Evolutionary conservation across 2,888 invertebrate species (phyloP).

Genomic region (Nephrotoma guestfalica): DNA sequence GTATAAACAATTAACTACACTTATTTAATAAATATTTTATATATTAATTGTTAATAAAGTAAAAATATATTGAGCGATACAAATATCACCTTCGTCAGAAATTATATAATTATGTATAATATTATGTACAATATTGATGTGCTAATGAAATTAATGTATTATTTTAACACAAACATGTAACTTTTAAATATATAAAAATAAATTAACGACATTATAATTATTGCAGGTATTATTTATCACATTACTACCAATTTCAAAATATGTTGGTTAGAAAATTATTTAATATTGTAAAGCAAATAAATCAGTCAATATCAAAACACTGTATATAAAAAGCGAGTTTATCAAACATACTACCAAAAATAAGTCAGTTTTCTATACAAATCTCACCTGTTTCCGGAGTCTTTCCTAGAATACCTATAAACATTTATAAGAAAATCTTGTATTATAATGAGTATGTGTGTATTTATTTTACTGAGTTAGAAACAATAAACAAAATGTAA

Average conservation of each 20-base stretch:
- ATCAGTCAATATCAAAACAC: not conserved
- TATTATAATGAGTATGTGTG: not conserved
- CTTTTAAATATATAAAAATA: not conserved
- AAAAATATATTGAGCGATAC: not conserved
- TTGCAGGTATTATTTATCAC: not conserved
- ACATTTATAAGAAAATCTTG: not conserved
- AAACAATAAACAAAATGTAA: not conserved
- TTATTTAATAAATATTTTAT: not conserved
- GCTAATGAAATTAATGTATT: not conserved
- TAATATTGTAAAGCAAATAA: not conserved
- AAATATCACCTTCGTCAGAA: not conserved
- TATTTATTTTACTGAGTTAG: not conserved
- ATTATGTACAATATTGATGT: not conserved
- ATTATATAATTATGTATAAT: not conserved
- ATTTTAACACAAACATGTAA: not conserved
- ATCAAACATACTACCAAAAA: not conserved
- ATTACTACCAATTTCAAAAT: not conserved
- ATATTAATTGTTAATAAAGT: not conserved
- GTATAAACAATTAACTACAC: not conserved
- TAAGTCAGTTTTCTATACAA: not conserved
- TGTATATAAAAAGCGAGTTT: not conserved
- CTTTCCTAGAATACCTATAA: slow-evolving; percentile 44
- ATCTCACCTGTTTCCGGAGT: slow-evolving; percentile 39
- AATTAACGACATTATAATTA: not conserved
- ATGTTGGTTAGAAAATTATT: not conserved